Percentiles rank a stretch among this genome's conserved stretches.
Conservation (phyloP, 2,888 invertebrate genomes). For the Rutpela maculata region DNA sequence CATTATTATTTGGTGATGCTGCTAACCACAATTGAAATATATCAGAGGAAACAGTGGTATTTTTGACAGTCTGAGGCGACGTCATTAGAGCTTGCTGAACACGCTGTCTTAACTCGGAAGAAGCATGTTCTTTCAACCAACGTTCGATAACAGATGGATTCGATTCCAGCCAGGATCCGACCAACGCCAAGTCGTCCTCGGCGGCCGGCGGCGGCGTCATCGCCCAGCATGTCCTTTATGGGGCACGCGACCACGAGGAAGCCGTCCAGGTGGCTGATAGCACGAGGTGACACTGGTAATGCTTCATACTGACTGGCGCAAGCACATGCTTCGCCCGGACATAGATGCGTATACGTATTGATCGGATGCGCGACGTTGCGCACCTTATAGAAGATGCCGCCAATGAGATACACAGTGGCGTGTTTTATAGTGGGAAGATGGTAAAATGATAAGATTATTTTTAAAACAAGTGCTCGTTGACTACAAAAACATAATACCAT, state of each 20-base stretch:
- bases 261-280: constrained; percentile 62
- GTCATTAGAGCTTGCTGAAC: constrained; percentile 65
- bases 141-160: constrained; percentile 83
- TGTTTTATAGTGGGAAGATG: not conserved
- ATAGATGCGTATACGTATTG: constrained; percentile 70
- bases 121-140: constrained; percentile 88
- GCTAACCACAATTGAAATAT: constrained; percentile 90
- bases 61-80: constrained; percentile 37
- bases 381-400: constrained; percentile 24
- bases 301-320: constrained; percentile 55
- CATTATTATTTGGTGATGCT: constrained; percentile 83
- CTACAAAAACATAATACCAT: no score
- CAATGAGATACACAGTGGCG: constrained; percentile 19
- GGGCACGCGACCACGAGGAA: constrained; percentile 66
- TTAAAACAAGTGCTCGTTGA: not conserved
- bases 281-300: constrained; percentile 46
- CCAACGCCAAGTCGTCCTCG: constrained; percentile 70
- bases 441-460: not conserved
- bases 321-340: constrained; percentile 65
- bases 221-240: constrained; percentile 68
- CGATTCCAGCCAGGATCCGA: constrained; percentile 73
- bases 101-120: constrained; percentile 72
- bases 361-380: constrained; percentile 57
- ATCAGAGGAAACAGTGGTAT: constrained; percentile 75
- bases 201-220: constrained; percentile 71